Base-by-base conservation (phyloP, 1,140 invertebrate genomes). In the Anoplolepis gracilipes region DNA sequence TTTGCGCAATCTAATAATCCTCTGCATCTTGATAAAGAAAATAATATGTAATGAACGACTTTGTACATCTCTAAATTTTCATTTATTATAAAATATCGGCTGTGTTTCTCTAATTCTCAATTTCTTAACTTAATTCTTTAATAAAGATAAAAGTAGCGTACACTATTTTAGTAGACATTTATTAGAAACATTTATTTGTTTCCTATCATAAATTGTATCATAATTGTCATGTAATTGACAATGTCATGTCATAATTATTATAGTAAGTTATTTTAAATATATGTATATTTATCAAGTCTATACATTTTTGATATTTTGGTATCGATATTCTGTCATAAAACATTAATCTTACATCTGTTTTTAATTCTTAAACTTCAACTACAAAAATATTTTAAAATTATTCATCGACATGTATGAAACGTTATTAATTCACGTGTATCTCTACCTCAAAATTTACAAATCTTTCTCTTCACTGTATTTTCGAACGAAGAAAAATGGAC, bases 91-190 rank as follows among this genome's bases (percentile, higher is more conserved):
- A 76, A 76, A 62, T 36, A n/a, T 55, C 39, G n/a, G 16, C n/a
- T n/a, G 28, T 62, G 57, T 2, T 62, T 76, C 25, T 76, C 19
- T 30, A 22, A 61, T 42, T 61, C n/a, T n/a, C 16, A 25, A 59
- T 39, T 62, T 28, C 16, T 16, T 69, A 53, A 22, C 22, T 62
- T 16, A 59, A 62, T 22, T 62, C 6, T 19, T n/a, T 19, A 57
- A 39, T 36, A 19, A 57, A 62, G 73, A 61, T 76, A 76, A 76
- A 76, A 76, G 36, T 36, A 39, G n/a, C n/a, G 55, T 25, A 42
- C 13, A 6, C 5, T 76, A 61, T 61, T 76, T 75, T 75, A 73
- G 36, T 53, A 36, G 36, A 49, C 7, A n/a, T n/a, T n/a, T n/a
- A n/a, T n/a, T n/a, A n/a, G 36, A 16, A 36, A 39, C n/a, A 33